phyloP scores from a whole-genome alignment of 2,888 invertebrate genomes.

The Chalcosyrphus nemorum region DNA sequence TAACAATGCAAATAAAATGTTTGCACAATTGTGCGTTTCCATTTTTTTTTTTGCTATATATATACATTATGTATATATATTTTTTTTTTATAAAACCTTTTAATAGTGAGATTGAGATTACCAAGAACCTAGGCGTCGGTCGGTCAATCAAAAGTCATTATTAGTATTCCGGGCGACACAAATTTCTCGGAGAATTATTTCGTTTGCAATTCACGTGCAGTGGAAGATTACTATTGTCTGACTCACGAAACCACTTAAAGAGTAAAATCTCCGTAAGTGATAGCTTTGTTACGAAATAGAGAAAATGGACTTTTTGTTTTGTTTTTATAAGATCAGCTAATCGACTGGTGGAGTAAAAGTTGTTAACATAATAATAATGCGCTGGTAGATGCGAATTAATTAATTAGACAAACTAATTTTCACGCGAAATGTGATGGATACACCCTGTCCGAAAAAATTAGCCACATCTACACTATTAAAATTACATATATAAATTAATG shows the following conservation, averaged over 20 bases:
- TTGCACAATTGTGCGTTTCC: constrained; percentile 20
- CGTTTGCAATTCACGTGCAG: constrained; percentile 14
- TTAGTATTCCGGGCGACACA: constrained; percentile 31
- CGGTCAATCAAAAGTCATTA: constrained; percentile 7
- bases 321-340: neutral
- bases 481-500: no score
- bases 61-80: neutral
- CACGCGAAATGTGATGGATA: neutral
- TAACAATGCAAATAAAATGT: constrained; percentile 16
- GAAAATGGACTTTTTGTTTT: neutral
- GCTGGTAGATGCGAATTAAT: neutral
- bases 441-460: neutral
- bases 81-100: constrained; percentile 5
- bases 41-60: neutral
- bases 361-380: neutral
- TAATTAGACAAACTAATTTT: neutral
- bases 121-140: constrained; percentile 11
- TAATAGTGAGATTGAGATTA: neutral
- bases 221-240: constrained; percentile 11
- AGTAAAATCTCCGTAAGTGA: neutral
- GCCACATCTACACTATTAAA: no score
- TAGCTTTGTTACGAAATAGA: neutral
- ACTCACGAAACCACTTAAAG: constrained; percentile 15
- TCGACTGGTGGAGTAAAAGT: neutral
- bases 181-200: constrained; percentile 7